Percentiles rank a stretch among this genome's conserved stretches.
Conservation (phyloP, 2,797 vertebrate species). For the Parauchenoglanis punctatus region DNA sequence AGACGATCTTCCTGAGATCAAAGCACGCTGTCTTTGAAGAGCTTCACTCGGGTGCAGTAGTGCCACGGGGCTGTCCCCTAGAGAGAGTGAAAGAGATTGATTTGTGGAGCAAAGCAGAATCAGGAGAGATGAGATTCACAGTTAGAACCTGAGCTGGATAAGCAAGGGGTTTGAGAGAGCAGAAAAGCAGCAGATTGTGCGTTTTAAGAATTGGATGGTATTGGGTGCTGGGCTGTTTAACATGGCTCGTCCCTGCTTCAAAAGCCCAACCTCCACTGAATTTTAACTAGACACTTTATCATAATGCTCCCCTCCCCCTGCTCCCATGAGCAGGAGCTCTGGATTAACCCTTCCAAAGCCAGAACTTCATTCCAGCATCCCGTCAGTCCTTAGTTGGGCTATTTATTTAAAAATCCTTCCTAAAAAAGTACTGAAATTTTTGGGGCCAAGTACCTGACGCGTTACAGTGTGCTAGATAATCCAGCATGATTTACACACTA, state of each 20-base stretch:
- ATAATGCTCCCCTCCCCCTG: slow-evolving; percentile 52
- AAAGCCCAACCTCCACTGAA: slow-evolving; percentile 62
- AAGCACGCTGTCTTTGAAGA: slow-evolving; percentile 72
- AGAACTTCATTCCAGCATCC: slow-evolving; percentile 49
- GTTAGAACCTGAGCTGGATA: slow-evolving; percentile 6
- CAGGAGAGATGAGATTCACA: background rate
- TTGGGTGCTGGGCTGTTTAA: slow-evolving; percentile 52
- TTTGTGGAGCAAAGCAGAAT: slow-evolving; percentile 23
- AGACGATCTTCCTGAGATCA: slow-evolving; percentile 57
- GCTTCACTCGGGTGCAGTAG: slow-evolving; percentile 61
- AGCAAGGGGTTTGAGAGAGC: background rate
- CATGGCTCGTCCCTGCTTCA: slow-evolving; percentile 39
- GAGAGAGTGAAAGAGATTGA: slow-evolving; percentile 42
- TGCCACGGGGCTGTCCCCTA: slow-evolving; percentile 72
- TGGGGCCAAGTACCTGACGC: background rate
- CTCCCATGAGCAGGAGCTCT: slow-evolving; percentile 20
- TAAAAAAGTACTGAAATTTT: background rate
- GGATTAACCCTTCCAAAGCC: slow-evolving; percentile 9
- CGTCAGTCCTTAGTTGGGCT: background rate
- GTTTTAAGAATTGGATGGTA: slow-evolving; percentile 64
- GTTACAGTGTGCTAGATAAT: slow-evolving; percentile 29
- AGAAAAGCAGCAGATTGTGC: slow-evolving; percentile 51
- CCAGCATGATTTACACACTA: slow-evolving; percentile 50
- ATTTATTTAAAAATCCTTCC: slow-evolving; percentile 12
- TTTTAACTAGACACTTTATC: slow-evolving; percentile 60